Base-by-base conservation (phyloP, 2,888 invertebrate species). In the Drosophila borborema region DNA sequence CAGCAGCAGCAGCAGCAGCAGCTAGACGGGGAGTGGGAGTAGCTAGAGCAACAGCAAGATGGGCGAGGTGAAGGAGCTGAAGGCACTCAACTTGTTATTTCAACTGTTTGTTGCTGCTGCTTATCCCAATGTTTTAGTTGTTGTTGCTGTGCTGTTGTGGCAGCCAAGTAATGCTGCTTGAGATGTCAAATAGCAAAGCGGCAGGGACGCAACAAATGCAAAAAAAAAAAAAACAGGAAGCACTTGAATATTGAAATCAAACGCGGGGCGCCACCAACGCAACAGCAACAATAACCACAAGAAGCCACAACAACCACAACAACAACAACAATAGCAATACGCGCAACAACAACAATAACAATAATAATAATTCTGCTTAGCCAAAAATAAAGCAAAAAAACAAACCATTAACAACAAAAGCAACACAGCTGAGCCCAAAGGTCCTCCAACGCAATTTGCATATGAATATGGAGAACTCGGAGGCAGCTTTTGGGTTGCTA, bases 211-310 rank as follows among this genome's bases (percentile, higher is more conserved):
- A 16, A 55, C 60, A 64, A 14, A 14, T 16, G 41, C 60, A 70
- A 54, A 67, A 66, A 71, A 74, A 79, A 70, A 70, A 71, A 61
- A 77, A 77, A 72, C 85, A 88, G 86, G 86, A 86, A 88, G 77
- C 81, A 86, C 86, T 88, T 85, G 81, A 86, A 86, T 85, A 86
- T 87, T 83, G 86, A 86, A 88, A 88, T 87, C 88, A 82, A 82
- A 74, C 85, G 71, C 64, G 60, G 73, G 77, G 85, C 86, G 86
- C 85, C 88, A 84, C 80, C 75, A 74, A 77, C 82, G 70, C 80
- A 69, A 38, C 64, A 64, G 48, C 55, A 74, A 41, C 48, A 70
- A 61, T 38, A 53, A 53, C 36, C 36, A 53, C 53, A 53, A 38
- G 16, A 5, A 69, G 38, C 67, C 14, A 7, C 38, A 40, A 38